These are phyloP conservation scores for Trissoscelio sp. DNA, from an alignment of 2,888 invertebrate species.

Conservation along the genomic window DNA sequence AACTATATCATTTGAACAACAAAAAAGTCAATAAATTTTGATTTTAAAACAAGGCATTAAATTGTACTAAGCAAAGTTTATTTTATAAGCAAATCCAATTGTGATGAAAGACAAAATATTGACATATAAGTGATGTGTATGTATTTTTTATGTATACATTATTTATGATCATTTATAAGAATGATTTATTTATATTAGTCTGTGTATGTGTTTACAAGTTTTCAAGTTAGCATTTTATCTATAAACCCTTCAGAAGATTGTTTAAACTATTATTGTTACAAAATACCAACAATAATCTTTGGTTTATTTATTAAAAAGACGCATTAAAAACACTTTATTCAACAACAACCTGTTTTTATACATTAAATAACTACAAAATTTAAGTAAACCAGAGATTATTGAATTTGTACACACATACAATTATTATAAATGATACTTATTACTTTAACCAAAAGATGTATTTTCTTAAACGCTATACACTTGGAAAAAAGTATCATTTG, in stretches of 20 bases:
- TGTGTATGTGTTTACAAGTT: neutral
- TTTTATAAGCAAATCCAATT: slow-evolving; percentile 1
- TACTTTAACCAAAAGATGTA: neutral
- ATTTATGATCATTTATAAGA: slow-evolving; percentile 1
- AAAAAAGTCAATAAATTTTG: slow-evolving; percentile 8
- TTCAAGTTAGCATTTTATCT: neutral
- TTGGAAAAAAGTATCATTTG: neutral
- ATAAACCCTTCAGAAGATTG: neutral
- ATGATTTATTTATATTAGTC: neutral
- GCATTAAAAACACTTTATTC: neutral
- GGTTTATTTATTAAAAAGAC: neutral
- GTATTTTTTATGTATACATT: slow-evolving; percentile 6
- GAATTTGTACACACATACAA: slow-evolving; percentile 2
- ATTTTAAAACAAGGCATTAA: slow-evolving; percentile 24
- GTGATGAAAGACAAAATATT: slow-evolving; percentile 6
- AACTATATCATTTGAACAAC: neutral
- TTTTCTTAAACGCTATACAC: slow-evolving; percentile 15
- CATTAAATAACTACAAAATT: neutral
- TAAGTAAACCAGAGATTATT: slow-evolving; percentile 20
- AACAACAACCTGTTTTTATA: neutral
- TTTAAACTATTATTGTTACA: neutral
- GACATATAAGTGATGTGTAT: neutral
- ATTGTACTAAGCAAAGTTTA: neutral
- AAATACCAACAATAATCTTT: slow-evolving; percentile 6
- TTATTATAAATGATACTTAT: neutral